A percentile compares a stretch with the other conserved stretches of the same genome.
These are phyloP conservation scores for Sinocyclocheilus anshuiensis DNA, from an alignment of 2,113 vertebrate genomes.

Conservation along the genomic window DNA sequence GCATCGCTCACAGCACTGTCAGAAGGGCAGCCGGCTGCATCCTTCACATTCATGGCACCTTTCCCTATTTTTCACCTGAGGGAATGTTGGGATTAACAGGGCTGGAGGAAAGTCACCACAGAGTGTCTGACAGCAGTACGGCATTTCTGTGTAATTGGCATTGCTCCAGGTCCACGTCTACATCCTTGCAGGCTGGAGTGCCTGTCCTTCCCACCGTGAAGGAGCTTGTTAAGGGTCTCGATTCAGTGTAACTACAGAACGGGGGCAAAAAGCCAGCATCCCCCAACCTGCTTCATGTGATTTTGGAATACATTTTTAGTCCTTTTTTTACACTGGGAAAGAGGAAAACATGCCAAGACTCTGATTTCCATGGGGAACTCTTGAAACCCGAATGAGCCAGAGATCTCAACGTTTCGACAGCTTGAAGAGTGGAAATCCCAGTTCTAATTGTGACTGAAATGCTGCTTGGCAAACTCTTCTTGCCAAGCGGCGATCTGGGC, in stretches of 20 bases:
- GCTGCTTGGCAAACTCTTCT: slow-evolving; percentile 47
- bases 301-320: slow-evolving; percentile 51
- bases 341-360: slow-evolving; percentile 48
- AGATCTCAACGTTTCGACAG: slow-evolving; percentile 48
- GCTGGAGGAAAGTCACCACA: slow-evolving; percentile 44
- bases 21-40: slow-evolving; percentile 35
- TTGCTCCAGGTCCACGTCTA: slow-evolving; percentile 50
- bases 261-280: slow-evolving; percentile 31
- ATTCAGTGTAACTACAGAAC: slow-evolving; percentile 44
- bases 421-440: slow-evolving; percentile 44
- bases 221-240: slow-evolving; percentile 51
- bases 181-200: slow-evolving; percentile 42
- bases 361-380: slow-evolving; percentile 53
- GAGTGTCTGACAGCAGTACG: slow-evolving; percentile 39
- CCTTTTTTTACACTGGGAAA: slow-evolving; percentile 17
- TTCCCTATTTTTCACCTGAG: slow-evolving; percentile 27
- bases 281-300: slow-evolving; percentile 50
- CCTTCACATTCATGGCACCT: slow-evolving; percentile 47
- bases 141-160: slow-evolving; percentile 60
- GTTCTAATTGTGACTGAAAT: slow-evolving; percentile 57
- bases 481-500: slow-evolving; percentile 43
- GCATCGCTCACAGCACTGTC: slow-evolving; percentile 24
- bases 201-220: slow-evolving; percentile 29
- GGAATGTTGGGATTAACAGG: slow-evolving; percentile 53
- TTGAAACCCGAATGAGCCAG: slow-evolving; percentile 37